Base-by-base conservation (phyloP, 1,140 invertebrate species). In the Leptonema lineaticorne region DNA sequence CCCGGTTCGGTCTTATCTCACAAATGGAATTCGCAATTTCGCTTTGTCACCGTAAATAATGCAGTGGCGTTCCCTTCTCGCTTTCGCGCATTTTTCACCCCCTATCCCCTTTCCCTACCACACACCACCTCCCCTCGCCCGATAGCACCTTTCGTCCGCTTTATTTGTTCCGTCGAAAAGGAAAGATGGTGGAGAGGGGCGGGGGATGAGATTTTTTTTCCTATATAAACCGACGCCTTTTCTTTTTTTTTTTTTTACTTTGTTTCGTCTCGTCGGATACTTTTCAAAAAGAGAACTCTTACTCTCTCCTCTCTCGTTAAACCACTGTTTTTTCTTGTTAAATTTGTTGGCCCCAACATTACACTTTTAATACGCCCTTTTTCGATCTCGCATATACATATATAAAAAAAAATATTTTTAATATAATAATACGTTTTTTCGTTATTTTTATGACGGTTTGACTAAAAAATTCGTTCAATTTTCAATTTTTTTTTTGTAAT, bases 31-130 rank as follows among this genome's bases (percentile, higher is more conserved):
- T 71, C 70, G 33, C 62, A 71, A 71, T 68, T 71, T 71, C 70
- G 70, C 70, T 71, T 71, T 71, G 70, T 71, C 70, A 71, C 63
- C 69, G 67, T 71, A 71, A 71, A 71, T 71, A 71, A 71, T 71
- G 70, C 70, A 71, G 67, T 30, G 48, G 58, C 57, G 28, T 50
- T 29, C 63, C 64, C 45, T 45, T 62, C 28, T 48, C 27, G 58
- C 63, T 45, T n/a, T 29, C 14, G 30, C 56, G n/a, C 22, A 11
- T 26, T 53, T 41, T 41, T 41, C 11, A 41, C 11, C 37, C 37
- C 9, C 9, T 16, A 9, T 11, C 30, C 11, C 37, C 37, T 11
- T 11, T 16, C 37, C 30, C 30, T 11, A 11, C 30, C 11, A 33
- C 30, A 33, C 30, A 6, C 30, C 30, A 11, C 11, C 30, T 5